Percentiles rank a stretch among this genome's conserved stretches.
These are phyloP conservation scores for Sturnira hondurensis DNA, from an alignment of 2,113 vertebrate genomes.

Conservation along the genomic window DNA sequence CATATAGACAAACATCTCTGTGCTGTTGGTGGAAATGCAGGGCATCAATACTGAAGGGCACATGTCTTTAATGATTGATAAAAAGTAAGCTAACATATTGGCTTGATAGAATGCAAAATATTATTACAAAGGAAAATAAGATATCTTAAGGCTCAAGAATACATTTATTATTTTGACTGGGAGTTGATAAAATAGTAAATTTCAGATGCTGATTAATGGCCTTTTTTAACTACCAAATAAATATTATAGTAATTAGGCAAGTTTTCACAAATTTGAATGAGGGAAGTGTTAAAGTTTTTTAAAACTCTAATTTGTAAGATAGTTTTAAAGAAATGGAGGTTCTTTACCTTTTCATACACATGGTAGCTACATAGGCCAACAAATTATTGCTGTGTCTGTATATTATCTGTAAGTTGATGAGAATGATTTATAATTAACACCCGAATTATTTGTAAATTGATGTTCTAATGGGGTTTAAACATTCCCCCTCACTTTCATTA, in stretches of 20 bases:
- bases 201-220: neutral
- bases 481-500: neutral
- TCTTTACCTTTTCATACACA: neutral
- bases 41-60: neutral
- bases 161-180: conserved; percentile 8
- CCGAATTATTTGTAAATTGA: neutral
- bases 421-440: neutral
- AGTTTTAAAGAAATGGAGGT: neutral
- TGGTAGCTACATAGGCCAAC: neutral
- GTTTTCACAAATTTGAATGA: neutral
- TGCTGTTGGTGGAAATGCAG: neutral
- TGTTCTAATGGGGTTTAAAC: neutral
- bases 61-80: neutral
- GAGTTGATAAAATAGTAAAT: neutral
- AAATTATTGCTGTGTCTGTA: neutral
- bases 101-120: neutral
- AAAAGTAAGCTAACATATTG: neutral
- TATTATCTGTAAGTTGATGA: neutral
- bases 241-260: neutral
- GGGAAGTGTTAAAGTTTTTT: neutral
- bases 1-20: neutral
- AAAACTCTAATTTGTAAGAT: neutral
- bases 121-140: neutral
- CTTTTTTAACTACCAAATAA: neutral
- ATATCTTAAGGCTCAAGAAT: neutral